Evolutionary conservation across 2,113 vertebrate genomes (phyloP).

Genomic region (Eupsittula cactorum): DNA sequence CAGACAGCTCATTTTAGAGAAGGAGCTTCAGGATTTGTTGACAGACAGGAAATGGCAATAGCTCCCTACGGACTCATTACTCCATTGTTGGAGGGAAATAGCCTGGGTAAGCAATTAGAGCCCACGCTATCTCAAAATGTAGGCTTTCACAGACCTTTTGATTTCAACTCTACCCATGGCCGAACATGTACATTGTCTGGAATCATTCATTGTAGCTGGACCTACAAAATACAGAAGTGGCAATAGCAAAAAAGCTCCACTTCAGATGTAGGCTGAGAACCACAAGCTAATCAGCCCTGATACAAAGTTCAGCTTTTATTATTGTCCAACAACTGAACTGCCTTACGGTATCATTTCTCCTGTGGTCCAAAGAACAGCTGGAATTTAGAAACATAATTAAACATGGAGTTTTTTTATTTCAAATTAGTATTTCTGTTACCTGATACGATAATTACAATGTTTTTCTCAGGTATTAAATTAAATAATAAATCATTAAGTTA

Average conservation of each 20-base stretch:
- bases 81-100: not conserved
- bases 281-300: not conserved
- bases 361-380: not conserved
- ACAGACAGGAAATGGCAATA: not conserved
- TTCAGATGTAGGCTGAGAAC: not conserved
- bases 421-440: not conserved
- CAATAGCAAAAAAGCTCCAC: not conserved
- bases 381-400: not conserved
- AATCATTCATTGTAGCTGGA: not conserved
- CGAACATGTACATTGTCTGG: not conserved
- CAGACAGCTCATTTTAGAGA: not conserved
- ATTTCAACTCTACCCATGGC: not conserved
- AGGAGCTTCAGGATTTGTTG: not conserved
- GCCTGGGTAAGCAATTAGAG: not conserved
- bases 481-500: not conserved
- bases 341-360: accelerated
- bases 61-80: not conserved
- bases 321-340: not conserved
- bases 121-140: not conserved
- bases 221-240: not conserved
- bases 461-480: not conserved
- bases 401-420: not conserved
- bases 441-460: not conserved
- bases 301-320: not conserved
- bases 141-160: not conserved